Evolutionary conservation across 2,797 vertebrate genomes (phyloP), one percentile per base, ranked within the genome.

Genomic region (Chelidonichthys spinosus): DNA sequence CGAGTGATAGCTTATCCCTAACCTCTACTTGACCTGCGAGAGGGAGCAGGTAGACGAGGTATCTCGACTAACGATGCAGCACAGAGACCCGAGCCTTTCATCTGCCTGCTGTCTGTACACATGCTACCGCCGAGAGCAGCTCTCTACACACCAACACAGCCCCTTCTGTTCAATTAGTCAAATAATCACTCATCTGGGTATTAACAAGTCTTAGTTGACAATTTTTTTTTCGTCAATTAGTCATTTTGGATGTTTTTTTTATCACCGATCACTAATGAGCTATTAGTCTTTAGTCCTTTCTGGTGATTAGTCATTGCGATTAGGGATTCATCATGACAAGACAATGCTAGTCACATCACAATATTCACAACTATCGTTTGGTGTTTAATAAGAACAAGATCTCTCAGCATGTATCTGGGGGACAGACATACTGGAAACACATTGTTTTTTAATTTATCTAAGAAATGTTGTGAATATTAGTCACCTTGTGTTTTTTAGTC

Each of bases 21-120:
- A 90, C 86, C 90, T 90, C 82, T 79, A 54, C 65, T 74, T 92
- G 90, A 94, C 88, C 85, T 78, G 66, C 58, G 11, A 83, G 77
- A 77, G 77, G 78, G 78, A 72, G 47, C 64, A 82, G 78, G 76
- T 70, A 79, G 60, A 74, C 70, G 62, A 74, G 46, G 65, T 63
- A 76, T 85, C 78, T 81, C 76, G 85, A 85, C 77, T 85, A 89
- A 88, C 73, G 85, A 76, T 64, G 82, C 75, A 74, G 62, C 76
- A 52, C 49, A 1, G 62, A 79, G 84, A 79, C 76, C 74, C 76
- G 74, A 74, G 80, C 65, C 81, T 88, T 87, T 85, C 83, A 91
- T 92, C 85, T 83, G 77, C 76, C 83, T 87, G 78, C 87, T 90
- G 90, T 84, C 83, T 87, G 63, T 75, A 85, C 72, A 77, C 74